Percentiles rank a stretch among this genome's conserved stretches.
Evolutionary conservation across 2,888 invertebrate species (phyloP).

Genomic region (Sarcophaga variegata): DNA sequence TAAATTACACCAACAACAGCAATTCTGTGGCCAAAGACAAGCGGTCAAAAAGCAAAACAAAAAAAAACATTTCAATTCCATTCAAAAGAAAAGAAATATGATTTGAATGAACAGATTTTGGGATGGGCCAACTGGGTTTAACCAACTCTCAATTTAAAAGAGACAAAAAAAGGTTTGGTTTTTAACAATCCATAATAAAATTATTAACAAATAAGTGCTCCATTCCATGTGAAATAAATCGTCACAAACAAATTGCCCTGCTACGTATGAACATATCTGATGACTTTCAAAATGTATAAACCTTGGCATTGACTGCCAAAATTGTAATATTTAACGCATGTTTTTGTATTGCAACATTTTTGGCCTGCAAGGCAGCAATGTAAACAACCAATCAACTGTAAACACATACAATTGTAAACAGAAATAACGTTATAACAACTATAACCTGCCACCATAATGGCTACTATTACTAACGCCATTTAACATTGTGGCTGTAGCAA

Average conservation of each 20-base stretch:
- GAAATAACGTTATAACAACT: conserved; percentile 42
- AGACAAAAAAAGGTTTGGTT: too few relatives aligned
- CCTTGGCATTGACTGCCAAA: conserved; percentile 52
- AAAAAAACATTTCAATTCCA: conserved; percentile 12
- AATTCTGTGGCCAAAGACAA: conserved; percentile 47
- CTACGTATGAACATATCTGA: not conserved
- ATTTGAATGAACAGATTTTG: not conserved
- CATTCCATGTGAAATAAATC: not conserved
- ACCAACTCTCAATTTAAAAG: too few relatives aligned
- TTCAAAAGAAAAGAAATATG: conserved; percentile 29
- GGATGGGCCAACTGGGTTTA: conserved; percentile 14
- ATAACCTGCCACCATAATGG: conserved; percentile 19
- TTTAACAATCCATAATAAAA: not conserved
- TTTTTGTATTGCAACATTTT: conserved; percentile 37
- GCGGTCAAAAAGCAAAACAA: conserved; percentile 53
- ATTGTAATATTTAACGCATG: conserved; percentile 35
- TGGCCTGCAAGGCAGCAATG: conserved; percentile 24
- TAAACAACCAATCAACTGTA: conserved; percentile 32
- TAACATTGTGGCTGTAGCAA: not conserved
- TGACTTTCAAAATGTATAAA: conserved; percentile 2
- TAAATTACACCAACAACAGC: not conserved
- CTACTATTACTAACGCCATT: not conserved
- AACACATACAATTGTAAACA: conserved; percentile 25
- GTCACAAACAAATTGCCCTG: not conserved
- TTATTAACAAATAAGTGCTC: not conserved